phyloP scores from a whole-genome alignment of 2,113 vertebrate genomes.

The Euleptes europaea region DNA sequence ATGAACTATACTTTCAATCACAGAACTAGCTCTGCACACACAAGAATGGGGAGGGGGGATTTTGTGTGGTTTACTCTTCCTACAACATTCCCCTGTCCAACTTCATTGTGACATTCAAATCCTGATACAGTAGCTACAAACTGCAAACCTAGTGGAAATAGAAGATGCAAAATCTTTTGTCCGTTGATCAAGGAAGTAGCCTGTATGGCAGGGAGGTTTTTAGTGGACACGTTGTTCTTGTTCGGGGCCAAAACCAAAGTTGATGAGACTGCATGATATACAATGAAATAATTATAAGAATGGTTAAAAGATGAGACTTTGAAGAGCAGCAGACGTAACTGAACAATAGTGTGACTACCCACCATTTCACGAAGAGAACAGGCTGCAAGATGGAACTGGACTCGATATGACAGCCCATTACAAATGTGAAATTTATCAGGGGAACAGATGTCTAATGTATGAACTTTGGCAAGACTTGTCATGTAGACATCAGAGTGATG shows the following conservation, averaged over 20 bases:
- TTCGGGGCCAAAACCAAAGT: neutral
- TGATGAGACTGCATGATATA: conserved; percentile 4
- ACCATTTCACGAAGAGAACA: conserved; percentile 15
- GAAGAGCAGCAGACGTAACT: neutral
- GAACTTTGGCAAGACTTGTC: conserved; percentile 31
- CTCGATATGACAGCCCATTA: neutral
- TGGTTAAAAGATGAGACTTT: neutral
- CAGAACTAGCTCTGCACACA: no score
- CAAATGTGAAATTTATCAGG: conserved; percentile 40
- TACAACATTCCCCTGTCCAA: no score
- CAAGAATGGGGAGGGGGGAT: no score
- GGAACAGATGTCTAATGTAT: conserved; percentile 43
- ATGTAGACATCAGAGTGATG: conserved; percentile 9
- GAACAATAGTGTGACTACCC: neutral
- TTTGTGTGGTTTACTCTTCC: no score
- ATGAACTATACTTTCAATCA: no score
- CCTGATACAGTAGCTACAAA: neutral
- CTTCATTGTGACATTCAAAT: neutral
- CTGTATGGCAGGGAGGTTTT: neutral
- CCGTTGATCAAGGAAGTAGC: neutral
- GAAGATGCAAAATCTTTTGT: neutral
- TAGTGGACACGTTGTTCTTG: neutral
- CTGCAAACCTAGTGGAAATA: neutral
- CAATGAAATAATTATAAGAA: neutral
- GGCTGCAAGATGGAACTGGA: conserved; percentile 19